Conservation (phyloP, 2,113 vertebrate species). For the Leptocoma aspasia region DNA sequence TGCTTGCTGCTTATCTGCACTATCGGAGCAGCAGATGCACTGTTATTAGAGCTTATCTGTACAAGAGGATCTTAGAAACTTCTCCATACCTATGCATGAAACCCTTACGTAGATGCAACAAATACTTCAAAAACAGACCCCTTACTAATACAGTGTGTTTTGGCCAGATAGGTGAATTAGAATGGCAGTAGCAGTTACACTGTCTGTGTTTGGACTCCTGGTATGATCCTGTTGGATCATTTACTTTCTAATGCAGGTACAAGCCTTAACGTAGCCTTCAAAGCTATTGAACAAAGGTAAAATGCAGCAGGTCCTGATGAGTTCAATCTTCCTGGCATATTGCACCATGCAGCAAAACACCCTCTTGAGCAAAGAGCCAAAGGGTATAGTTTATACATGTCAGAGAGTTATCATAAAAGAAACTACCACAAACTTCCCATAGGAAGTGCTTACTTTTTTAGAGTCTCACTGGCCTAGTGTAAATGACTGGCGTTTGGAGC, state of each 20-base stretch:
- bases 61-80: not conserved
- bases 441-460: not conserved
- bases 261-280: not conserved
- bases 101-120: fast-evolving
- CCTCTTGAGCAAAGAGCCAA: not conserved
- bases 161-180: not conserved
- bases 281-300: not conserved
- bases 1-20: not conserved
- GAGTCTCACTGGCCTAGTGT: not conserved
- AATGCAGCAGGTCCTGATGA: not conserved
- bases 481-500: not conserved
- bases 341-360: not conserved
- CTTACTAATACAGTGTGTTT: not conserved
- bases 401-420: not conserved
- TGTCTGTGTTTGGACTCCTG: not conserved
- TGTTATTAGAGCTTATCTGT: not conserved
- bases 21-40: not conserved
- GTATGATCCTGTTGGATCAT: not conserved
- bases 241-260: not conserved
- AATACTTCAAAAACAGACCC: not conserved
- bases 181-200: not conserved
- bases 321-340: not conserved
- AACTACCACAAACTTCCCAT: fast-evolving
- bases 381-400: fast-evolving
- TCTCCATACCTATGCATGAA: not conserved